Evolutionary conservation across 2,797 vertebrate species (phyloP).

Genomic region (Acridotheres tristis): DNA sequence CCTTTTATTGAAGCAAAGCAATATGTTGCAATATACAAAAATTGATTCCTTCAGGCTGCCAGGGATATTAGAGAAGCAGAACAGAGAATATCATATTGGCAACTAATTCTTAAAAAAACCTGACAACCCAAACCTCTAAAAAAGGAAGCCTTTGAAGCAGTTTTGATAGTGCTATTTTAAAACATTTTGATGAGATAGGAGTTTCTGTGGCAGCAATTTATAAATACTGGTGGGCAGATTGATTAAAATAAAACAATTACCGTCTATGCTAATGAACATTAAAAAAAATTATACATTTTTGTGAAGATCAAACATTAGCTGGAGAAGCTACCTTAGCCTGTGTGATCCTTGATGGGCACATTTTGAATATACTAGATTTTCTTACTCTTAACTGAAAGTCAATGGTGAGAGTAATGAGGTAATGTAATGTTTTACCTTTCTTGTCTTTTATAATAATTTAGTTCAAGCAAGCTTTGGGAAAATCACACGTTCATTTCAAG

Average conservation of each 20-base stretch:
- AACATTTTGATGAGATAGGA: neutral
- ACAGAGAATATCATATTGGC: neutral
- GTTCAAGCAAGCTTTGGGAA: constrained; percentile 52
- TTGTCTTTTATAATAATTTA: constrained; percentile 48
- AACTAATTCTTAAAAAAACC: neutral
- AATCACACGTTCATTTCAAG: constrained; percentile 58
- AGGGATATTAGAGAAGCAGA: neutral
- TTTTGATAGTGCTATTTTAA: neutral
- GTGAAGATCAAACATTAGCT: neutral
- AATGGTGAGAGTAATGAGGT: neutral
- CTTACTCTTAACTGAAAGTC: neutral
- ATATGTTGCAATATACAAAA: neutral
- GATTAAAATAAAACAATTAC: neutral
- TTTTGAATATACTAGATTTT: constrained; percentile 7
- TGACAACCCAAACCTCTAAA: neutral
- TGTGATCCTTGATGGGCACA: neutral
- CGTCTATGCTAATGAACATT: neutral
- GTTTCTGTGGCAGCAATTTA: neutral
- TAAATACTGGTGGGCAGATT: neutral
- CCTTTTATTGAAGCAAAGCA: neutral
- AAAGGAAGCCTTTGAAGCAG: neutral
- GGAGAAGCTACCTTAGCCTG: neutral
- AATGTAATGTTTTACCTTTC: neutral
- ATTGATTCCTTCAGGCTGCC: constrained; percentile 19
- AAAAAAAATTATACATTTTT: neutral